These are phyloP conservation scores for Lacerta bilineata DNA, from an alignment of 2,797 vertebrate species.

Conservation along the genomic window DNA sequence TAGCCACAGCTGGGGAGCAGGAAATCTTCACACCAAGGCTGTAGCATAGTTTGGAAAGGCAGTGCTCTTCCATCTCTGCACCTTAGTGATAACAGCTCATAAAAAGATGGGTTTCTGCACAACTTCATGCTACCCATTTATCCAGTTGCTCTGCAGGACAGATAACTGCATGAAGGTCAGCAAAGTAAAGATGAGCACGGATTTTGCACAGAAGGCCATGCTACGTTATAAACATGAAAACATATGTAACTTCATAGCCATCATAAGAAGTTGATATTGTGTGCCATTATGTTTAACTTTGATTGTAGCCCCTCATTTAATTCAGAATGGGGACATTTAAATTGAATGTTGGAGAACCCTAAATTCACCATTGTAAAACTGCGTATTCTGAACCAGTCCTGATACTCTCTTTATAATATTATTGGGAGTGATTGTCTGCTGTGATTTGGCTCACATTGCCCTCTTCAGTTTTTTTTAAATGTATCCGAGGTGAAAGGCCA, in stretches of 20 bases:
- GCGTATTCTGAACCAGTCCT: background rate
- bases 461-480: background rate
- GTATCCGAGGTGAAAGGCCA: background rate
- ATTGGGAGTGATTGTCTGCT: background rate
- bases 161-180: background rate
- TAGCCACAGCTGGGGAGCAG: background rate
- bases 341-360: background rate
- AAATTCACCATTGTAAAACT: background rate
- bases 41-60: background rate
- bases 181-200: background rate
- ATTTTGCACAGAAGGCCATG: too few species aligned
- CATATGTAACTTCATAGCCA: too few species aligned
- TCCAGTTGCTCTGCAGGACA: background rate
- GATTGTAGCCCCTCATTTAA: background rate
- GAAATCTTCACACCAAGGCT: background rate
- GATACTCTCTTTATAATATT: background rate
- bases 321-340: background rate
- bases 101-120: background rate
- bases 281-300: too few species aligned
- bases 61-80: background rate
- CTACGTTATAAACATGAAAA: too few species aligned
- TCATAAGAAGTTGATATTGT: too few species aligned
- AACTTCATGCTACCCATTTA: background rate
- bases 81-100: background rate
- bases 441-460: background rate